These are phyloP conservation scores for Nyctereutes procyonoides DNA, from an alignment of 2,113 vertebrate species.

Conservation along the genomic window DNA sequence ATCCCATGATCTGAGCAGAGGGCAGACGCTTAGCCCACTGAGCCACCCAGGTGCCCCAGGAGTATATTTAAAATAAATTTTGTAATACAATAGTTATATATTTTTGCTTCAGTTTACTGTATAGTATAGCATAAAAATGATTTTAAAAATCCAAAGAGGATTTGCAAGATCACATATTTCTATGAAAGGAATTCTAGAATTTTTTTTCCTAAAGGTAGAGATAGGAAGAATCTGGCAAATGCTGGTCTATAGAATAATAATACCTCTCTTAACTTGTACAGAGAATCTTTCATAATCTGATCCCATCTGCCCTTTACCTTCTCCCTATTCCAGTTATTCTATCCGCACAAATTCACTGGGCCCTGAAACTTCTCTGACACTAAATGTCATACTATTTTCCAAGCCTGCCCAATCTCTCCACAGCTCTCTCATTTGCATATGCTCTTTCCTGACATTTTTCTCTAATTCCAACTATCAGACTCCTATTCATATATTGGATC, in stretches of 20 bases:
- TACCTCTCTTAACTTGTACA: neutral
- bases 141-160: neutral
- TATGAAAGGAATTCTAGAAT: neutral
- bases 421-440: neutral
- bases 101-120: conserved; percentile 31
- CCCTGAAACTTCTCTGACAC: neutral
- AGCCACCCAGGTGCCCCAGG: too few relatives aligned
- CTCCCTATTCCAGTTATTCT: neutral
- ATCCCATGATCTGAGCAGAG: too few relatives aligned
- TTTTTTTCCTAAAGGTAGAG: neutral
- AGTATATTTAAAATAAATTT: conserved; percentile 11
- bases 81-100: neutral
- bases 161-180: neutral
- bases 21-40: too few relatives aligned
- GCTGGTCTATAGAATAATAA: neutral
- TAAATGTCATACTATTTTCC: neutral
- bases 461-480: neutral
- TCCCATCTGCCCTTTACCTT: neutral
- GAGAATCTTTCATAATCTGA: neutral
- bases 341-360: neutral
- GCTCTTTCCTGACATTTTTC: neutral
- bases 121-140: neutral
- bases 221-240: neutral
- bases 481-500: neutral
- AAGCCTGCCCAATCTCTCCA: neutral